phyloP scores from a whole-genome alignment of 2,113 vertebrate genomes.

The Lophius piscatorius region DNA sequence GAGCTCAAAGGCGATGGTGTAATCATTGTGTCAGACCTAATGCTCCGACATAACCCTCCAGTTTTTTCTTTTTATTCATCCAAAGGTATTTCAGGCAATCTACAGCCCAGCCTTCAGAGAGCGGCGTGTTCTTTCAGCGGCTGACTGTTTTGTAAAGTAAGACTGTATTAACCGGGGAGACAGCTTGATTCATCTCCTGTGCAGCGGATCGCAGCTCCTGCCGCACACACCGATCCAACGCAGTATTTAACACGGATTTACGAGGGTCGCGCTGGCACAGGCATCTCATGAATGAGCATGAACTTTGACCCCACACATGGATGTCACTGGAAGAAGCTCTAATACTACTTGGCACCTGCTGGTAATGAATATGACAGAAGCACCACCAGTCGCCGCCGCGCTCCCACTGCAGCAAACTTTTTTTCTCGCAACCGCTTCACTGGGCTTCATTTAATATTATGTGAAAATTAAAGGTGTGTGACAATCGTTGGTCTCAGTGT shows the following conservation, averaged over 20 bases:
- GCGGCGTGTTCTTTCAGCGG: background rate
- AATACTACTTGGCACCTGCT: constrained; percentile 24
- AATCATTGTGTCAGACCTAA: no score
- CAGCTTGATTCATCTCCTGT: constrained; percentile 26
- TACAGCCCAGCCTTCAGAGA: background rate
- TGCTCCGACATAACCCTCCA: no score
- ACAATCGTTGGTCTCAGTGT: constrained; percentile 45
- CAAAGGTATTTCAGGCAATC: background rate
- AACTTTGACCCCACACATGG: constrained; percentile 43
- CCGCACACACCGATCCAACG: constrained; percentile 15
- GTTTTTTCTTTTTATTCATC: no score
- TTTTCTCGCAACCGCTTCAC: constrained; percentile 35
- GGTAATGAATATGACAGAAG: constrained; percentile 44
- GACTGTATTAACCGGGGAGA: background rate
- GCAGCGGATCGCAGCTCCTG: constrained; percentile 33
- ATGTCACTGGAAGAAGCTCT: constrained; percentile 37
- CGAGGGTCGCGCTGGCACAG: constrained; percentile 16
- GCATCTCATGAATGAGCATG: constrained; percentile 37
- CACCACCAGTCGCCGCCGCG: constrained; percentile 12
- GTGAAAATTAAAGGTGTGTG: constrained; percentile 43
- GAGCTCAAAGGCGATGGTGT: no score
- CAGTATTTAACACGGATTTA: constrained; percentile 33
- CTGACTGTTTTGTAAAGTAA: background rate
- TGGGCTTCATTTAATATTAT: constrained; percentile 40
- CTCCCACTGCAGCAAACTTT: constrained; percentile 19